Conservation (phyloP, 92 coral and sea anemone genomes). For the Pocillopora grandis region DNA sequence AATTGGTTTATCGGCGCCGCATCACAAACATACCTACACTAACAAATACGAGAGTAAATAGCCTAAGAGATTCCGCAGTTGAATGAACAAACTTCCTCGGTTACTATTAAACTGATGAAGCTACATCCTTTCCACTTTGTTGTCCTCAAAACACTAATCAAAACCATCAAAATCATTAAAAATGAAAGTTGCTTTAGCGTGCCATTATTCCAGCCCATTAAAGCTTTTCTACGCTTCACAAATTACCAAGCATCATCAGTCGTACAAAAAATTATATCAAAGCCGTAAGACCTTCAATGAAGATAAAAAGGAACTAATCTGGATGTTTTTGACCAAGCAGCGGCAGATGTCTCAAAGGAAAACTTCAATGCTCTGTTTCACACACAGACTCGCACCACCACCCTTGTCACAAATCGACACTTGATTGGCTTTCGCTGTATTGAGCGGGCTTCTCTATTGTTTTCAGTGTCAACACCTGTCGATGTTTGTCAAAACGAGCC, state of each 20-base stretch:
- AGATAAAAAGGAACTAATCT: conserved; percentile 66
- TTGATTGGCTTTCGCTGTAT: conserved; percentile 89
- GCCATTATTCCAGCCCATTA: conserved; percentile 58
- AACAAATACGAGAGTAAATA: conserved; percentile 73
- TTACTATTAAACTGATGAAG: conserved; percentile 75
- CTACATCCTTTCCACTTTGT: conserved; percentile 85
- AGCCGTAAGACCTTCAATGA: conserved; percentile 52
- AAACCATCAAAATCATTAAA: conserved; percentile 82
- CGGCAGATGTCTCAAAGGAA: conserved; percentile 76
- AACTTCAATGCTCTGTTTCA: conserved; percentile 47
- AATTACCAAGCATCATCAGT: conserved; percentile 41
- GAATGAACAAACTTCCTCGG: conserved; percentile 69
- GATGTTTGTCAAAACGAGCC: conserved; percentile 68
- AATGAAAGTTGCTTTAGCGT: conserved; percentile 56
- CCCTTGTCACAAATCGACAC: conserved; percentile 71
- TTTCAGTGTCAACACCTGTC: conserved; percentile 83
- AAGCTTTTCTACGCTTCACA: conserved; percentile 39
- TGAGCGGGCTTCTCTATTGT: conserved; percentile 95
- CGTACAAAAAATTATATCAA: conserved; percentile 41
- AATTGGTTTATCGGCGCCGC: conserved; percentile 53
- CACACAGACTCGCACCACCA: conserved; percentile 64
- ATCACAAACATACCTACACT: conserved; percentile 68
- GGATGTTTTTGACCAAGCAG: conserved; percentile 57
- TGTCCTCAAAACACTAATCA: conserved; percentile 84
- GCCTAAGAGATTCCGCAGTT: conserved; percentile 56